Evolutionary conservation across 2,888 invertebrate species (phyloP).

Genomic region (Chymomyza caudatula): DNA sequence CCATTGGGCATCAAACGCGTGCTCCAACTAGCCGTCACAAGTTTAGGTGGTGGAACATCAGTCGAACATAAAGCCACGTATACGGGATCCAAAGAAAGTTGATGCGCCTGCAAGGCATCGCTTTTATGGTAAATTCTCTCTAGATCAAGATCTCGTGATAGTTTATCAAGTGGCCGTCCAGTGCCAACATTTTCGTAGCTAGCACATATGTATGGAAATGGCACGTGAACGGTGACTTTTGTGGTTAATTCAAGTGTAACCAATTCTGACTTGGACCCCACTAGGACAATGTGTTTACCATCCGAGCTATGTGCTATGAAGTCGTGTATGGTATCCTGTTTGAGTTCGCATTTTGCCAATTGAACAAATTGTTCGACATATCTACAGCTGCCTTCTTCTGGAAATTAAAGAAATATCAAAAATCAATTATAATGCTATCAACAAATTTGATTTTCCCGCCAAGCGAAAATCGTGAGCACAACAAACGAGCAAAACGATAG

Average conservation of each 20-base stretch:
- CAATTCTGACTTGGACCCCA: conserved; percentile 52
- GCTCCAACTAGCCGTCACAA: conserved; percentile 39
- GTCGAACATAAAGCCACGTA: conserved; percentile 59
- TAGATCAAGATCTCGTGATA: conserved; percentile 52
- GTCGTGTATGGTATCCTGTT: conserved; percentile 55
- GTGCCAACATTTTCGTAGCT: conserved; percentile 23
- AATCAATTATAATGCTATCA: background rate
- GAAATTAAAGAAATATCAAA: background rate
- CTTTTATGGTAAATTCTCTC: conserved; percentile 49
- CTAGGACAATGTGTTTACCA: conserved; percentile 46
- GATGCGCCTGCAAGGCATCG: conserved; percentile 60
- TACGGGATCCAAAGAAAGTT: conserved; percentile 62
- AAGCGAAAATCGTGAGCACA: conserved; percentile 45
- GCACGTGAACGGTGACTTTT: conserved; percentile 28
- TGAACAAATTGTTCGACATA: conserved; percentile 45
- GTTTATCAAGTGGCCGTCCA: conserved; percentile 43
- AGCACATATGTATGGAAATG: conserved; percentile 58
- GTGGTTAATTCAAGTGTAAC: conserved; percentile 57
- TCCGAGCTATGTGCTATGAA: conserved; percentile 47
- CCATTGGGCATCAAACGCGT: conserved; percentile 29
- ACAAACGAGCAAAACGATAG: conserved; percentile 28
- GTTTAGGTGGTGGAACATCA: conserved; percentile 43
- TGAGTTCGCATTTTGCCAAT: conserved; percentile 45
- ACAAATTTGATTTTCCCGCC: conserved; percentile 10
- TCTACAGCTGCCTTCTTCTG: conserved; percentile 2